Evolutionary conservation across 2,888 invertebrate genomes (phyloP), one percentile per base, ranked within the genome.

Genomic region (Ametastegia equiseti): DNA sequence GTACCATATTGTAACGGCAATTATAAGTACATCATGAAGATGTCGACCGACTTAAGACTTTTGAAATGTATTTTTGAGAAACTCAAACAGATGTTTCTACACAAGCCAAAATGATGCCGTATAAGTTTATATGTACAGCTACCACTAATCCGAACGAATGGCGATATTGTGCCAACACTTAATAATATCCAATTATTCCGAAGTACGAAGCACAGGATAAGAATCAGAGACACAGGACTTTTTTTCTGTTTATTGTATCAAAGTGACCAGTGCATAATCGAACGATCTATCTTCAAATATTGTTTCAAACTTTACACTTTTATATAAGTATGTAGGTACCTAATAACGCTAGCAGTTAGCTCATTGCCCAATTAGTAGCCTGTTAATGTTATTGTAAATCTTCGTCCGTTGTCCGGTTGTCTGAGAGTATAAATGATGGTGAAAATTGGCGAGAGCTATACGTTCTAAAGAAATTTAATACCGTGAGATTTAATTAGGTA

Each of bases 141-240:
- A 39, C 36, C 39, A 39, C 36, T 75, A 36, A 75, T 23, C 36
- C 30, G 33, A 15, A 50, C 27, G 54, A 75, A 75, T 54, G 54
- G 75, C 54, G n/a, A 36, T 9, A 54, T 36, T 50, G 75, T 75
- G 75, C 75, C 75, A 75, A 75, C 23, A 54, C 30, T 71, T 54
- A 67, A 67, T 54, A 67, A 67, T 39, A 75, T 36, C 54, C 36
- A 75, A 75, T 54, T 75, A 54, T 54, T 54, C n/a, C 7, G 54
- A 45, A 54, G 54, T 23, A 33, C 15, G 13, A 75, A 54, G 9
- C 19, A 19, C 27, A 54, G 50, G 33, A 73, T 73, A 47, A 50
- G 15, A 33, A 47, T 3, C 15, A 45, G 27, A 73, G 30, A 30
- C 19, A 19, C 33, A 7, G 13, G 15, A 13, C 19, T 45, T 73